Evolutionary conservation across 2,797 vertebrate genomes (phyloP), one percentile per base, ranked within the genome.

Genomic region (Pterois miles): DNA sequence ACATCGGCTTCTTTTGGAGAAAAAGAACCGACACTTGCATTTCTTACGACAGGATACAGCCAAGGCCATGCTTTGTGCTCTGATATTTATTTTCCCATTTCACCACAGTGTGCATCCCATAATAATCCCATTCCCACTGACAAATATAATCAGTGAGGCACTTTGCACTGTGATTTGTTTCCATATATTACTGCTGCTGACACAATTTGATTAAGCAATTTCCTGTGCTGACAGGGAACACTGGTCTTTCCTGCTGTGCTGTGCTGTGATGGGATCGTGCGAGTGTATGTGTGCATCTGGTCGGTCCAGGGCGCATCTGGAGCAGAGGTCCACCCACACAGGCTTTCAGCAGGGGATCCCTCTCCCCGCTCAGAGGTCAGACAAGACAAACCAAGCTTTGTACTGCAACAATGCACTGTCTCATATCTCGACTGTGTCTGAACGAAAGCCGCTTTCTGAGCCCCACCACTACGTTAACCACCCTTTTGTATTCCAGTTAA

Each of bases 291-390:
- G 58, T 48, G 59, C 86, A 91, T 91, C 89, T 92, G 88, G 82
- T 83, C 73, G 75, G 79, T 66, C 48, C 92, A 87, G 91, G 79
- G 85, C 81, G 84, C 82, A 88, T 90, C 71, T 91, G 85, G 90
- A 83, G 63, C 86, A 89, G 80, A 86, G 86, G 80, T 92, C 85
- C 80, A 81, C 93, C 90, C 88, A 89, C 91, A 54, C 82, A 76
- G 74, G 72, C 78, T 57, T 78, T 80, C 79, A 90, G 83, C 78
- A 79, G 80, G 84, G 68, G 76, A 78, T 66, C 65, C 70, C 76
- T 74, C 65, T 83, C 70, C 27, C 73, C 52, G 65, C 79, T 52
- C 71, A 16, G 69, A 84, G 72, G 57, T 76, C 31, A 81, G 48
- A 78, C 46, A 22, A 83, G 80, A 92, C 91, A 92, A 76, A 74